Conservation (phyloP, 1,140 invertebrate species). For the Drosophila miranda region DNA sequence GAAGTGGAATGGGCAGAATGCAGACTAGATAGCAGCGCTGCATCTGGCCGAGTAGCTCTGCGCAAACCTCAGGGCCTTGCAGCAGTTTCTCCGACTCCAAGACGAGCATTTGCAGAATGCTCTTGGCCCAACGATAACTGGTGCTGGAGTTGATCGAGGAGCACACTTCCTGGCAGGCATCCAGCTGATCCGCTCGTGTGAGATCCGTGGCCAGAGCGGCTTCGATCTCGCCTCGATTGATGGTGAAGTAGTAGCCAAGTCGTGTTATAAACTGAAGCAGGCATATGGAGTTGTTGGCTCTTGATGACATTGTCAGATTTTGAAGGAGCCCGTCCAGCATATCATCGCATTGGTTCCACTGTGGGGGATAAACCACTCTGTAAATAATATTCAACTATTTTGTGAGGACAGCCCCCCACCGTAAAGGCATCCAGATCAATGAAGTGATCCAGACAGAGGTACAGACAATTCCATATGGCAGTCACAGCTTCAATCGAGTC, state of each 20-base stretch:
- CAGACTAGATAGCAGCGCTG: constrained; percentile 49
- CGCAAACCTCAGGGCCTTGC: constrained; percentile 28
- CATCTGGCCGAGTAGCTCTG: constrained; percentile 35
- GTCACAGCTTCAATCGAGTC: constrained; percentile 38
- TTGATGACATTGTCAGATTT: constrained; percentile 52
- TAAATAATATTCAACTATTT: not conserved
- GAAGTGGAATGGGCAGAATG: constrained; percentile 59
- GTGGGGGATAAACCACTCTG: not conserved
- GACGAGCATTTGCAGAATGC: constrained; percentile 61
- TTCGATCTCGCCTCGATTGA: constrained; percentile 49
- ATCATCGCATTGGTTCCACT: constrained; percentile 72
- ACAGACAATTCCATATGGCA: constrained; percentile 59
- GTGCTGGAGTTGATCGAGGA: constrained; percentile 42
- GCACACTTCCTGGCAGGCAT: constrained; percentile 37
- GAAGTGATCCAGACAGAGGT: constrained; percentile 61
- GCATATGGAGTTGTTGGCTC: constrained; percentile 38
- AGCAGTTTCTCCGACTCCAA: constrained; percentile 62
- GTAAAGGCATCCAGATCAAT: constrained; percentile 40
- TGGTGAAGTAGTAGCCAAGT: constrained; percentile 57
- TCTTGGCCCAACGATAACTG: constrained; percentile 65
- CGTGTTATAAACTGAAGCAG: constrained; percentile 55
- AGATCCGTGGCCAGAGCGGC: constrained; percentile 34
- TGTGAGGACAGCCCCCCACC: constrained; percentile 10
- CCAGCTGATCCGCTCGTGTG: constrained; percentile 16
- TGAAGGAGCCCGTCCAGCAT: constrained; percentile 61